Evolutionary conservation across 2,113 vertebrate genomes (phyloP).

Genomic region (Suncus etruscus): DNA sequence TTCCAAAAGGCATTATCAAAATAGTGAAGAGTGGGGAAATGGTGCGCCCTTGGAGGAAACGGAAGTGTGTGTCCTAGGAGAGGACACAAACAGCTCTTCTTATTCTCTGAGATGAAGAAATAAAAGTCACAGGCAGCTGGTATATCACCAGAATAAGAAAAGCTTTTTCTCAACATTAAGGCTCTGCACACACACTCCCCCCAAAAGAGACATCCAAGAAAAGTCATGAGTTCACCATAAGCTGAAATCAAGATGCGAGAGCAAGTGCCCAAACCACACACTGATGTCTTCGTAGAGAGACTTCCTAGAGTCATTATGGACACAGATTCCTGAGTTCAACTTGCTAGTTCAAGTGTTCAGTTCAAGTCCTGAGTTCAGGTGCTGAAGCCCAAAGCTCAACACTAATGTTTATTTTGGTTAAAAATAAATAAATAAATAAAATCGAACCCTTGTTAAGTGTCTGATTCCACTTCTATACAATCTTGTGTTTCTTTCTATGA

Average conservation of each 20-base stretch:
- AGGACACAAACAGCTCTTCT: conserved; percentile 20
- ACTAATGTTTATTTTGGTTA: neutral
- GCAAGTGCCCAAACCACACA: neutral
- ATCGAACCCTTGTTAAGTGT: neutral
- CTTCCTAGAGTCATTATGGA: neutral
- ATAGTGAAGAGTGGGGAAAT: conserved; percentile 21
- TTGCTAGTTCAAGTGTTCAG: too few species aligned
- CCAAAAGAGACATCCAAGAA: conserved; percentile 1
- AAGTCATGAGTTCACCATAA: neutral
- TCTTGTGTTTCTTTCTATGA: too few species aligned
- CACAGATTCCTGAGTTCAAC: neutral
- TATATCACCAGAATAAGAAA: neutral
- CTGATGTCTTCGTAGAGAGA: neutral
- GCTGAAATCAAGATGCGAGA: neutral
- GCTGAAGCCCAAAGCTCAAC: neutral
- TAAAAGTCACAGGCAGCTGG: neutral
- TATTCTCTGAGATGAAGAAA: neutral
- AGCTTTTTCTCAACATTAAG: neutral
- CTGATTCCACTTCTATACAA: conserved; percentile 8
- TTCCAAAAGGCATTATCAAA: conserved; percentile 57
- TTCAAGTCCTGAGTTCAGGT: too few species aligned
- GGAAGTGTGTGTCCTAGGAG: neutral
- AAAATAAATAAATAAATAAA: too few species aligned
- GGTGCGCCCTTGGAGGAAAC: neutral
- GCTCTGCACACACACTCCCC: neutral